Evolutionary conservation across 2,797 vertebrate genomes (phyloP), one percentile per base, ranked within the genome.

Genomic region (Cottoperca gobio): DNA sequence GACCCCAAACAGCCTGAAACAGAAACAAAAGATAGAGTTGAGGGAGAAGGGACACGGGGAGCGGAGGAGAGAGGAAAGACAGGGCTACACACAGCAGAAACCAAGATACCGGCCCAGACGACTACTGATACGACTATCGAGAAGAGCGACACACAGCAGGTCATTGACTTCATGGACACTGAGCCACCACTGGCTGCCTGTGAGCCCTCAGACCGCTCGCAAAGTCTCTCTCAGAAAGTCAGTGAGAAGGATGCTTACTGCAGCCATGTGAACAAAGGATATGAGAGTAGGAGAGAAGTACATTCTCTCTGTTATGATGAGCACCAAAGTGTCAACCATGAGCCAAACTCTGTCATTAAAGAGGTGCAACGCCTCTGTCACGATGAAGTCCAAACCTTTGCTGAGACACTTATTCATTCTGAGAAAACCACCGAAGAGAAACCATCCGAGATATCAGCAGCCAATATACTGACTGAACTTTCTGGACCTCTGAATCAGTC

Each of bases 1-100:
- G 58, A 70, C 45, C 60, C 33, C 70, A 69, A 37, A 53, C 53
- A 49, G 45, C 13, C 63, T 53, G 65, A 57, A 77, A 65, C 62
- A 69, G 79, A 76, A 78, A 86, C 35, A 65, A 50, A 59, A 72
- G 73, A 84, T 76, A 67, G 61, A 76, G 69, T 46, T 62, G 85
- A 64, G 14, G 58, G 72, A 70, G 79, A 84, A 35, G 52, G 28
- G 28, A 67, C 69, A 65, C 75, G 74, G 75, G 57, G 39, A 78
- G 86, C 70, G 11, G 55, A 82, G 79, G 48, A 87, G 83, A 88
- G 87, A 69, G 90, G 57, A 70, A 68, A 88, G 37, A 84, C 88
- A 75, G 67, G 59, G 75, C 83, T 89, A 78, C 80, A 86, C 46
- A 31, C 46, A 9, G 35, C 60, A 71, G 63, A 73, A 69, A 54